A percentile compares a stretch with the other conserved stretches of the same genome.
phyloP scores from a whole-genome alignment of 2,113 vertebrate species.

The Nyctibius bracteatus region DNA sequence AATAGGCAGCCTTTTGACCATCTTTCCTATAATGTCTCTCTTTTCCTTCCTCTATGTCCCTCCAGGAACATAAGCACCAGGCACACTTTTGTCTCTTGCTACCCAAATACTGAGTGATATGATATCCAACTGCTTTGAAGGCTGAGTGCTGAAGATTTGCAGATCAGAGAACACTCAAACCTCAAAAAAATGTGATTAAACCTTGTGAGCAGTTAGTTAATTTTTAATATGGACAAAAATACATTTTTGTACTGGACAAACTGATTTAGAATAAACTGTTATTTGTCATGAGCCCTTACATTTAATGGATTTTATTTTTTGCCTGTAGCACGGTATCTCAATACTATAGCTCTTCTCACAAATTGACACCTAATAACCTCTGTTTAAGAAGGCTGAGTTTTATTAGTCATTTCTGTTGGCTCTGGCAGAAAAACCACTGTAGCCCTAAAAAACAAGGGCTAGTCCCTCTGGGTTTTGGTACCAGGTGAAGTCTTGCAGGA shows the following conservation, averaged over 20 bases:
- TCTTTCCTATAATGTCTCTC: neutral
- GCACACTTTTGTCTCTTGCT: neutral
- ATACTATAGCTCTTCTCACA: neutral
- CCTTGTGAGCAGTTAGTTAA: neutral
- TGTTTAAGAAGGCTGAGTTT: neutral
- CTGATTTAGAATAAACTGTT: neutral
- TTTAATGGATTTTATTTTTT: neutral
- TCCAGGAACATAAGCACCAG: neutral
- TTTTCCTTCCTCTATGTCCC: neutral
- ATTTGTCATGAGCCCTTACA: neutral
- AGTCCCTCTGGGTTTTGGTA: neutral
- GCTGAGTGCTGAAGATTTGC: neutral
- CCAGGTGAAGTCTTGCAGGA: neutral
- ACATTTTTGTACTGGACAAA: neutral
- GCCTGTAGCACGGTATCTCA: neutral
- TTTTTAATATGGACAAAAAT: neutral
- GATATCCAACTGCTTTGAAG: neutral
- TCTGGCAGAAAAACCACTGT: accelerated
- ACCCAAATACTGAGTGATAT: neutral
- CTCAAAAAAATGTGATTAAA: neutral
- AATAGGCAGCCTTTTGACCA: accelerated
- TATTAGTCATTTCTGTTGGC: neutral
- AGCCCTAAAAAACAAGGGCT: neutral
- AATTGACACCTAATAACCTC: neutral
- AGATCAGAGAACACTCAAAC: neutral